Percentiles rank a stretch among this genome's conserved stretches.
These are phyloP conservation scores for Ctenochaetus hawaiiensis DNA, from an alignment of 2,797 vertebrate genomes.

Conservation along the genomic window DNA sequence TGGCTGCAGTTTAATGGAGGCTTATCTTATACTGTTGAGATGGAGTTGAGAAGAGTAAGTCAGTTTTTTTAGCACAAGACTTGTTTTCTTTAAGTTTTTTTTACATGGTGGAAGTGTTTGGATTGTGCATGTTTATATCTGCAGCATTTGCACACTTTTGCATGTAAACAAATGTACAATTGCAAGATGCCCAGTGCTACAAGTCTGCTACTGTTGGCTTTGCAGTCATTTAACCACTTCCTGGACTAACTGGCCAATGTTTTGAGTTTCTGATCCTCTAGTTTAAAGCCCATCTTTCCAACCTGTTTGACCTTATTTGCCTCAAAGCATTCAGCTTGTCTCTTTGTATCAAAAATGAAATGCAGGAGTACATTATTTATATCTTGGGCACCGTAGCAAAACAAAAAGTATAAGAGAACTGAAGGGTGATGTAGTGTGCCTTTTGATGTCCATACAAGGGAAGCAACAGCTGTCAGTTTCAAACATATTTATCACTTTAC, in stretches of 20 bases:
- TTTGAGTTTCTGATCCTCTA: constrained; percentile 4
- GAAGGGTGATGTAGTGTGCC: constrained; percentile 3
- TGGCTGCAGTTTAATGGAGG: constrained; percentile 10
- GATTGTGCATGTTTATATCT: neutral
- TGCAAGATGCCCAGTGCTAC: neutral
- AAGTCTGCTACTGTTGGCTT: constrained; percentile 2
- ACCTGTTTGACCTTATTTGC: constrained; percentile 4
- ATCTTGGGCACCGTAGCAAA: constrained; percentile 6
- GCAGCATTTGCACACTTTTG: constrained; percentile 2
- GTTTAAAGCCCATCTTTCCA: constrained; percentile 7
- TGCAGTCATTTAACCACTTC: neutral
- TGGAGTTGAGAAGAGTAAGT: neutral
- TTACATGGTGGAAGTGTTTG: neutral
- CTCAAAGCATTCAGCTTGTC: constrained; percentile 7
- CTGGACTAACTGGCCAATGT: neutral
- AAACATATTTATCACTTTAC: constrained; percentile 2
- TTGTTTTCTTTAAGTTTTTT: neutral
- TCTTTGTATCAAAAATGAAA: constrained; percentile 25
- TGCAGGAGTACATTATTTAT: constrained; percentile 10
- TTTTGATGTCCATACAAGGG: constrained; percentile 2
- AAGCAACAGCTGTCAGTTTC: neutral
- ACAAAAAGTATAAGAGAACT: constrained; percentile 7
- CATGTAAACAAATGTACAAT: neutral
- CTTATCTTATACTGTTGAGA: constrained; percentile 9
- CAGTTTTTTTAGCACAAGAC: neutral